Percentiles rank a stretch among this genome's conserved stretches.
Conservation (phyloP, 1,140 invertebrate genomes). For the Macrobrachium nipponense region DNA sequence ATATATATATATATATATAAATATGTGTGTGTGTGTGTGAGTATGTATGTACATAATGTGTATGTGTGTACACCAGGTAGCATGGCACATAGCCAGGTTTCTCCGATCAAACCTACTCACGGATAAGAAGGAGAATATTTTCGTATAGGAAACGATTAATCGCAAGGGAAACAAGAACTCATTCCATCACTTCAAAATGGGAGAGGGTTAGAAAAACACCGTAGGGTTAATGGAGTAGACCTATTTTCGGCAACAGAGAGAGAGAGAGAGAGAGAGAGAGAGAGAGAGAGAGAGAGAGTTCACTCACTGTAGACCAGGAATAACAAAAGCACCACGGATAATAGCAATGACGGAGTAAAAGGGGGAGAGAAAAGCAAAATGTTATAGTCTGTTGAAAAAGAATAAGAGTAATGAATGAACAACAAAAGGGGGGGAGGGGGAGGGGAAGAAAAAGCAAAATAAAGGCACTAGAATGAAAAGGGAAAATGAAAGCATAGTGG, state of each 20-base stretch:
- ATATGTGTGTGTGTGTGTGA: conserved; percentile 3
- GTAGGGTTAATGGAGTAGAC: too few species aligned
- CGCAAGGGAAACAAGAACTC: too few species aligned
- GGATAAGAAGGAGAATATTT: too few species aligned
- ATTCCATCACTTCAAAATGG: too few species aligned
- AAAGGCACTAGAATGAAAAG: background rate
- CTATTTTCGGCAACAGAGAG: background rate
- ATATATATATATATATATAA: background rate
- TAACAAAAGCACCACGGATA: background rate
- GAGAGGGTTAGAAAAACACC: too few species aligned
- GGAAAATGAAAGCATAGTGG: background rate
- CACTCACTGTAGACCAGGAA: too few species aligned
- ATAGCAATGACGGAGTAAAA: background rate
- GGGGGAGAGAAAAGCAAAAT: background rate
- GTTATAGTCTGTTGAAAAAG: background rate
- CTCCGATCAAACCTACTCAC: too few species aligned
- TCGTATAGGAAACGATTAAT: too few species aligned
- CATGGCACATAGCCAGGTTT: background rate
- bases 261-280: conserved; percentile 18
- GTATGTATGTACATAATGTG: conserved; percentile 2
- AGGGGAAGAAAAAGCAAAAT: background rate
- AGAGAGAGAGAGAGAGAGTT: conserved; percentile 15
- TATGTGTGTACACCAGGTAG: conserved; percentile 1
- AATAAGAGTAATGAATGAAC: background rate
- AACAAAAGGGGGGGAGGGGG: background rate